These are phyloP conservation scores for Periparus ater DNA, from an alignment of 2,797 vertebrate genomes.

Conservation along the genomic window DNA sequence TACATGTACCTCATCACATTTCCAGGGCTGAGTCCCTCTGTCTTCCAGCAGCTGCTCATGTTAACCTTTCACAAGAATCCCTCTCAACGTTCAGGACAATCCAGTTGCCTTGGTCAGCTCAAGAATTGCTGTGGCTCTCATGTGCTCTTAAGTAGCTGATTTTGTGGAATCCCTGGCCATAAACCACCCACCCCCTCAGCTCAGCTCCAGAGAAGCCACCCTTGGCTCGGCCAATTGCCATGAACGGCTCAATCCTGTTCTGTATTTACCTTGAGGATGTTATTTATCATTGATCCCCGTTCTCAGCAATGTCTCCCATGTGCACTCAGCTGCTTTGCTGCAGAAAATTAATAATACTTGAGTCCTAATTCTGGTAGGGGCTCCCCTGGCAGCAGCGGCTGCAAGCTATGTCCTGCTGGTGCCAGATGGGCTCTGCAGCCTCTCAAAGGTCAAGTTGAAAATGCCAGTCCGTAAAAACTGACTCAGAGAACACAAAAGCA, in stretches of 20 bases:
- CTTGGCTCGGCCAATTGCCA: neutral
- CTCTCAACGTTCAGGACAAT: neutral
- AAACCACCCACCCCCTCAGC: neutral
- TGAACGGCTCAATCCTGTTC: neutral
- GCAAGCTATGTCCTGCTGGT: neutral
- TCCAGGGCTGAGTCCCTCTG: neutral
- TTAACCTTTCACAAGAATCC: neutral
- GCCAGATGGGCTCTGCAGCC: neutral
- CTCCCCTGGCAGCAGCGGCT: neutral
- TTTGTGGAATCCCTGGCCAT: neutral
- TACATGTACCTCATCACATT: neutral
- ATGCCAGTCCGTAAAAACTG: neutral
- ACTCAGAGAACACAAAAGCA: neutral
- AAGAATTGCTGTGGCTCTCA: neutral
- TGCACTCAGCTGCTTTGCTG: constrained; percentile 4
- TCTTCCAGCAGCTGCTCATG: neutral
- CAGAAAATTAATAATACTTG: constrained; percentile 8
- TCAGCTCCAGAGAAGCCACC: neutral
- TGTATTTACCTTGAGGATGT: constrained; percentile 5
- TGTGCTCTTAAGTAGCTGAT: neutral
- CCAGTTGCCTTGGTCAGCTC: neutral
- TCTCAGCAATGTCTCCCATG: neutral
- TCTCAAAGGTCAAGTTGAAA: neutral
- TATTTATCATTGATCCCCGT: neutral
- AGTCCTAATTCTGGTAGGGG: neutral